Evolutionary conservation across 2,888 invertebrate species (phyloP).

Genomic region (Patella depressa): DNA sequence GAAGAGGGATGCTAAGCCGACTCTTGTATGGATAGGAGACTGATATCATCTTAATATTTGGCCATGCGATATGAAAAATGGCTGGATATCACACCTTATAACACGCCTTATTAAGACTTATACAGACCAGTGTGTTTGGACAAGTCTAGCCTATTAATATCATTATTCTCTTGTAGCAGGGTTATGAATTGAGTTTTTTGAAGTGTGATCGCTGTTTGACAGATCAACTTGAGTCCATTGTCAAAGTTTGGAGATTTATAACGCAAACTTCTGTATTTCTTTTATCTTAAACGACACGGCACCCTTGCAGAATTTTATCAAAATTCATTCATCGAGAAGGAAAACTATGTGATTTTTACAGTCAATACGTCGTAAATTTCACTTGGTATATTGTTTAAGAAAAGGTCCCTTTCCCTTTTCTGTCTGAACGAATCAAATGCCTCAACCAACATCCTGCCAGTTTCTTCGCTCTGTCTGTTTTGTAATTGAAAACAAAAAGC

Average conservation of each 20-base stretch:
- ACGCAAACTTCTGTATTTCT: neutral
- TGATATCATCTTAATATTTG: slow-evolving; percentile 5
- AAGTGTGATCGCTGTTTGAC: slow-evolving; percentile 6
- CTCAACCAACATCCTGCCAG: neutral
- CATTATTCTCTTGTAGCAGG: neutral
- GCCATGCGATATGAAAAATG: neutral
- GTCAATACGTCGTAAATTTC: slow-evolving; percentile 9
- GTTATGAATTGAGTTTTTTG: slow-evolving; percentile 5
- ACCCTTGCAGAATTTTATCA: slow-evolving; percentile 12
- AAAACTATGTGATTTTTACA: slow-evolving; percentile 5
- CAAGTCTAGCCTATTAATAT: slow-evolving; percentile 6
- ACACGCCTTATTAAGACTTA: neutral
- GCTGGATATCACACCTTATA: neutral
- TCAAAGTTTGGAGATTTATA: slow-evolving; percentile 5
- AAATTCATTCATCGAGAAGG: slow-evolving; percentile 9
- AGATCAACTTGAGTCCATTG: slow-evolving; percentile 10
- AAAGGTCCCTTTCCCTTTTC: neutral
- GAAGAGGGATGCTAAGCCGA: neutral
- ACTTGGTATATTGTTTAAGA: slow-evolving; percentile 7
- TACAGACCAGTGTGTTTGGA: neutral
- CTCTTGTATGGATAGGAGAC: neutral
- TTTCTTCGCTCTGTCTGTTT: too few relatives aligned
- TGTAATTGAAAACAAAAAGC: too few relatives aligned
- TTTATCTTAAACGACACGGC: neutral
- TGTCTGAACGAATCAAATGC: neutral